Evolutionary conservation across 1,140 invertebrate genomes (phyloP), one percentile per base, ranked within the genome.

Genomic region (Drosophila miranda): DNA sequence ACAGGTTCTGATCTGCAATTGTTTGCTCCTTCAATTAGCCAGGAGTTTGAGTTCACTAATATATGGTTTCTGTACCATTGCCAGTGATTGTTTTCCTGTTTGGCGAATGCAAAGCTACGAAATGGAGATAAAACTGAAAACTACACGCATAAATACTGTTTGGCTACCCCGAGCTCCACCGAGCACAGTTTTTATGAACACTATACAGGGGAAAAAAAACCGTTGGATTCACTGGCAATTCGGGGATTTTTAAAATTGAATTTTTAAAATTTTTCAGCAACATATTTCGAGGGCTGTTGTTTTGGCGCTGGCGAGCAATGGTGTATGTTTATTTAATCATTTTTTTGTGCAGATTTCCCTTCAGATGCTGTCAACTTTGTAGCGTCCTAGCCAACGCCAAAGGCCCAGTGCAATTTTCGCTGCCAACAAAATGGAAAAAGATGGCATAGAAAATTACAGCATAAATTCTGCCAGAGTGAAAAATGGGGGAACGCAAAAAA

Each of bases 371-470:
- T 73, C 67, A 72, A 61, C 68, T 73, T 71, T 73, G 14, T 55
- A 73, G 28, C 58, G 62, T 73, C 48, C 50, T 50, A 50, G 45
- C 51, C 50, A 55, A 71, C 60, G 70, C 64, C 77, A 66, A 77
- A 69, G 52, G 73, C 67, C 61, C 77, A 86, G 77, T 80, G 73
- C 73, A 81, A 86, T 82, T 79, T 83, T 13, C 43, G 34, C n/a
- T 11, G 50, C 60, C 44, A 60, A 66, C 52, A 52, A 68, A 84
- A 79, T 62, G 68, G 14, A 41, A 26, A 49, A 55, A 28, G 16
- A 75, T 53, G 62, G 71, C 71, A 83, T 78, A 83, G 79, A 83
- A 83, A 83, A 83, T 83, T 84, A 75, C 68, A 79, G 46, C 70
- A 82, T 75, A 82, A 66, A 78, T 78, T 83, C 30, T 19, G 6